These are phyloP conservation scores for Drosophila trapezifrons DNA, from an alignment of 1,140 invertebrate species.

Conservation along the genomic window DNA sequence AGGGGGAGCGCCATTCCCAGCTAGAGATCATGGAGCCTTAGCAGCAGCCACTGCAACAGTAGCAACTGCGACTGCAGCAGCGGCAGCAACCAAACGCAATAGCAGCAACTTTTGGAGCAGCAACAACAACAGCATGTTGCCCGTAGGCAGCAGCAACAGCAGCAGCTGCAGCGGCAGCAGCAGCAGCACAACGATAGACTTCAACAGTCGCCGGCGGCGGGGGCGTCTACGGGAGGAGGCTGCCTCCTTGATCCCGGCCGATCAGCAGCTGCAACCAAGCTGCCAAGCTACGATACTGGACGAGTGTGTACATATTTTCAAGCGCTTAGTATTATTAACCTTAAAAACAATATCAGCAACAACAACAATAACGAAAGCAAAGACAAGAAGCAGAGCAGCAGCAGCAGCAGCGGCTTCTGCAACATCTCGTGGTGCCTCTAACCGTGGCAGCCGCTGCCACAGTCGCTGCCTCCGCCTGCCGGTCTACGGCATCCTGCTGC, in stretches of 20 bases:
- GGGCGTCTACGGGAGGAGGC: slow-evolving; percentile 68
- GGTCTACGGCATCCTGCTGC: slow-evolving; percentile 54
- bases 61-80: slow-evolving; percentile 24
- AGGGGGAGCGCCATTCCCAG: slow-evolving; percentile 35
- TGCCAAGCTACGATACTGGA: slow-evolving; percentile 74
- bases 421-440: slow-evolving; percentile 43
- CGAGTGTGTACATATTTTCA: slow-evolving; percentile 82
- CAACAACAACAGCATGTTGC: slow-evolving; percentile 56
- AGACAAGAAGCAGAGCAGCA: slow-evolving; percentile 44
- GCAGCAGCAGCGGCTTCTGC: slow-evolving; percentile 24
- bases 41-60: slow-evolving; percentile 25
- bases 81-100: slow-evolving; percentile 36
- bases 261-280: slow-evolving; percentile 18
- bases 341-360: slow-evolving; percentile 64
- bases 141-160: slow-evolving; percentile 38
- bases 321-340: slow-evolving; percentile 81
- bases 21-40: slow-evolving; percentile 56
- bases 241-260: slow-evolving; percentile 8
- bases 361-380: slow-evolving; percentile 52
- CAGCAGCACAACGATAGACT: slow-evolving; percentile 80
- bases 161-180: slow-evolving; percentile 25
- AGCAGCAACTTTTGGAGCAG: slow-evolving; percentile 39
- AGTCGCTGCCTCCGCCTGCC: slow-evolving; percentile 45
- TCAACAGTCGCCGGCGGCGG: slow-evolving; percentile 79
- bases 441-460: slow-evolving; percentile 35